These are phyloP conservation scores for Nyctibius bracteatus DNA, from an alignment of 2,113 vertebrate species.

Conservation along the genomic window DNA sequence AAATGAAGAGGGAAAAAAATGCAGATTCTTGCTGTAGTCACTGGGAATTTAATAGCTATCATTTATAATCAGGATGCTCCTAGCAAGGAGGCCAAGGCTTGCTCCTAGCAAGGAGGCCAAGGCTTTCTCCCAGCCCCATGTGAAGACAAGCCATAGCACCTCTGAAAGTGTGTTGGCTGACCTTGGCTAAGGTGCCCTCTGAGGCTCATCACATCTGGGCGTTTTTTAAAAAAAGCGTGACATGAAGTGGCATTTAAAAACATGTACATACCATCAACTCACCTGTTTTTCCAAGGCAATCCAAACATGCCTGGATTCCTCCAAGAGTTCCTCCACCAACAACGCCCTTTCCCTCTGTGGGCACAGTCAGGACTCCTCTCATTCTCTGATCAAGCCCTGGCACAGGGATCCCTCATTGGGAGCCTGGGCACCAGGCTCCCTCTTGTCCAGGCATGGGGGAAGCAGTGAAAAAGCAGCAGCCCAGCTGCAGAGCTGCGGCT, in stretches of 20 bases:
- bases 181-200: not conserved
- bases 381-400: not conserved
- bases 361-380: not conserved
- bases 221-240: not conserved
- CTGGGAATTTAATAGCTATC: not conserved
- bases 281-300: not conserved
- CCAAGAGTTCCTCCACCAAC: not conserved
- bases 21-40: not conserved
- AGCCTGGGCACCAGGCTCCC: not conserved
- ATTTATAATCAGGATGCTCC: not conserved
- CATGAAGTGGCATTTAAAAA: not conserved
- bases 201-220: not conserved
- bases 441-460: not conserved
- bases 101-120: not conserved
- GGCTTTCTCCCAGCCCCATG: not conserved
- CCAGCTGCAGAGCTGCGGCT: not conserved
- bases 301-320: not conserved
- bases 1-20: rapidly evolving
- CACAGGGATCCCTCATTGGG: not conserved
- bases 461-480: not conserved
- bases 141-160: not conserved
- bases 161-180: not conserved
- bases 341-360: rapidly evolving
- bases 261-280: rapidly evolving
- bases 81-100: not conserved